Conservation (phyloP, 1,140 invertebrate genomes). For the Platyura marginata region DNA sequence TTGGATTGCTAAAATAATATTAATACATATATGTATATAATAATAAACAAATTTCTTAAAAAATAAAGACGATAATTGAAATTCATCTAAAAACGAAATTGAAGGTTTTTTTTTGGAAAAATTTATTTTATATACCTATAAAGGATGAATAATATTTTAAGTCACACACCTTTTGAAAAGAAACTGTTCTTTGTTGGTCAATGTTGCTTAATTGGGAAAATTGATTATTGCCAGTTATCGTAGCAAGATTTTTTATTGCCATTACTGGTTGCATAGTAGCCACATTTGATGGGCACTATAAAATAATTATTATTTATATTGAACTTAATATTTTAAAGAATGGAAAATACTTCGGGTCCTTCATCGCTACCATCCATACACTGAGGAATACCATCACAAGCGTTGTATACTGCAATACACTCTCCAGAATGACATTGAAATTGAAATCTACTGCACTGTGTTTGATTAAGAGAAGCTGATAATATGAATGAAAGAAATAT, state of each 20-base stretch:
- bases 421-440: conserved; percentile 75
- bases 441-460: conserved; percentile 58
- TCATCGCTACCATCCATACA: conserved; percentile 85
- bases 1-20: too few species aligned
- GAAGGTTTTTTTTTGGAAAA: too few species aligned
- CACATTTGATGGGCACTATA: conserved; percentile 34
- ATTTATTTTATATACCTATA: too few species aligned
- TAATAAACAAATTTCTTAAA: too few species aligned
- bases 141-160: too few species aligned
- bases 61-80: too few species aligned
- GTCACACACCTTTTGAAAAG: neutral
- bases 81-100: too few species aligned
- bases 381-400: conserved; percentile 86
- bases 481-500: neutral
- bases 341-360: conserved; percentile 47
- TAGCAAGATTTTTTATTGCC: neutral
- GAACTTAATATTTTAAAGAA: neutral
- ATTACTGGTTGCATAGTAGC: conserved; percentile 3
- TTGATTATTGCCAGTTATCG: too few species aligned
- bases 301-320: neutral
- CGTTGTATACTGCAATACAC: conserved; percentile 88
- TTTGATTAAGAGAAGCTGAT: neutral
- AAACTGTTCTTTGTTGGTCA: neutral
- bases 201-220: neutral
- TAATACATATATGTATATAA: too few species aligned